Percentiles rank a stretch among this genome's conserved stretches.
Conservation (phyloP, 2,888 invertebrate species). For the Uloborus plumipes region DNA sequence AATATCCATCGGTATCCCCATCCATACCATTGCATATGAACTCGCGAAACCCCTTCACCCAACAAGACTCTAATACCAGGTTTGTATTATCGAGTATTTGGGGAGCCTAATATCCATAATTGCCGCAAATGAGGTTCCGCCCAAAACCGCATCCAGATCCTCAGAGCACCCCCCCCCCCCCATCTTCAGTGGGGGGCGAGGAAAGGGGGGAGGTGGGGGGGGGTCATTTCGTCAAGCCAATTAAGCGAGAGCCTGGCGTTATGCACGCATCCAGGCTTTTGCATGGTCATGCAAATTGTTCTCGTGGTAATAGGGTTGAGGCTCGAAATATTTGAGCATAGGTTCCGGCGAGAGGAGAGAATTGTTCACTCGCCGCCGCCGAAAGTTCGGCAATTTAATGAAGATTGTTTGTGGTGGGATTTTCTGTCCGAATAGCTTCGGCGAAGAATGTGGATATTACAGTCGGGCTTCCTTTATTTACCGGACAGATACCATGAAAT, state of each 20-base stretch:
- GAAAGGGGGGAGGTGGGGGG: too few species aligned
- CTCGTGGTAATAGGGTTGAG: conserved; percentile 3
- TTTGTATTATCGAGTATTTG: conserved; percentile 46
- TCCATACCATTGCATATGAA: neutral
- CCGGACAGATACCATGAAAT: too few species aligned
- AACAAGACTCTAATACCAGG: conserved; percentile 17
- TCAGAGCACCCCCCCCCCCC: neutral
- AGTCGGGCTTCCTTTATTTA: too few species aligned
- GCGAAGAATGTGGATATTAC: too few species aligned
- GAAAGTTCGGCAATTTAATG: conserved; percentile 8
- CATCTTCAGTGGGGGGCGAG: neutral
- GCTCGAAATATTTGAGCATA: conserved; percentile 11
- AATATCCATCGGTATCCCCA: too few species aligned
- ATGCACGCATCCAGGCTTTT: conserved; percentile 22
- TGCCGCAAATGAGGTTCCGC: conserved; percentile 54
- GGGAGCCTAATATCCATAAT: conserved; percentile 56
- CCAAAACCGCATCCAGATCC: conserved; percentile 9
- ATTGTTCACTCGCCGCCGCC: neutral
- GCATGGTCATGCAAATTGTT: conserved; percentile 44
- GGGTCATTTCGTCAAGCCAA: conserved; percentile 56
- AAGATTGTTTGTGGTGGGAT: neutral
- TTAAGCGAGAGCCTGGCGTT: conserved; percentile 25
- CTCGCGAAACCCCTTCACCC: neutral
- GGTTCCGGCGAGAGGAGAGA: neutral
- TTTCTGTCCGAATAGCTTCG: too few species aligned